These are phyloP conservation scores for Paradoxurus hermaphroditus DNA, from an alignment of 2,113 vertebrate species.

Conservation along the genomic window DNA sequence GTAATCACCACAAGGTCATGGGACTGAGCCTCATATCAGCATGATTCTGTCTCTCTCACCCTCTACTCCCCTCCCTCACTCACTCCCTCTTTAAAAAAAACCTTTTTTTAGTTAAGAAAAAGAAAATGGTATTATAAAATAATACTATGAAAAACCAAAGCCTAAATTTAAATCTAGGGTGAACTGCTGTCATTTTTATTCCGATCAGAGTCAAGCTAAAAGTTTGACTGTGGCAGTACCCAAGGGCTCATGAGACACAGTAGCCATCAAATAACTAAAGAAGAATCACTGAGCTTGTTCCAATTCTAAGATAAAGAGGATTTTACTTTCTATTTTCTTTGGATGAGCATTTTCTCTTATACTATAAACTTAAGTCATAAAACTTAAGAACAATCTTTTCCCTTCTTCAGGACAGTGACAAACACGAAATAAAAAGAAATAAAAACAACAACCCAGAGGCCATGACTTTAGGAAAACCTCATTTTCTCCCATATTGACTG, in stretches of 20 bases:
- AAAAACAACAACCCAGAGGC: background rate
- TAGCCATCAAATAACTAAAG: background rate
- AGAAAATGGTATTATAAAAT: background rate
- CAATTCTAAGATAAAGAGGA: background rate
- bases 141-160: background rate
- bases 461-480: background rate
- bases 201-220: background rate
- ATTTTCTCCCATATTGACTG: background rate
- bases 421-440: background rate
- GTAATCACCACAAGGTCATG: no score
- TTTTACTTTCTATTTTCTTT: background rate
- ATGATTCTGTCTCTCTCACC: no score
- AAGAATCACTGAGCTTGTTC: background rate
- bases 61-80: no score
- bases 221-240: background rate
- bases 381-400: background rate
- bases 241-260: background rate
- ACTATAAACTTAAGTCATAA: background rate
- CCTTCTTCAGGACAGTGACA: conserved; percentile 13
- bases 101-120: no score
- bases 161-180: background rate
- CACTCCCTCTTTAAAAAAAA: no score
- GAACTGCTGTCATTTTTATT: background rate
- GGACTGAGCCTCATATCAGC: no score
- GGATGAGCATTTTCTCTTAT: background rate